phyloP scores from a whole-genome alignment of 2,113 vertebrate species.

The Monarcha castaneiventris region DNA sequence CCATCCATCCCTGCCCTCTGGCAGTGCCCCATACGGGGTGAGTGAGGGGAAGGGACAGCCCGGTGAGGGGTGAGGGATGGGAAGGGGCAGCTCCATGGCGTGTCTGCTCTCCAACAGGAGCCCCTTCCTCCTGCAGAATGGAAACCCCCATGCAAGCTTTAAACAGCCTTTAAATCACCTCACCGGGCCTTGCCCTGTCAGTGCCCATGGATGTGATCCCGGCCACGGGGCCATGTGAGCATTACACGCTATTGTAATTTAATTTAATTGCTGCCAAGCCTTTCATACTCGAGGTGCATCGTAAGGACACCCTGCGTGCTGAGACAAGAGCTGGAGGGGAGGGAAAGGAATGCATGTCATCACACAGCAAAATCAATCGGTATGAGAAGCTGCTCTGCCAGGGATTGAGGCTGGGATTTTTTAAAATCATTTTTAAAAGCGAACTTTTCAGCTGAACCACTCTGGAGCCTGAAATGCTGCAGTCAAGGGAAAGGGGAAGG shows the following conservation, averaged over 20 bases:
- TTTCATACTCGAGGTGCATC: not conserved
- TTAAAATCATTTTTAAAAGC: not conserved
- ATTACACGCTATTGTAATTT: not conserved
- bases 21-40: not conserved
- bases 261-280: not conserved
- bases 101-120: too few relatives aligned
- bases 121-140: too few relatives aligned
- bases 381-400: not conserved
- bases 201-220: accelerated
- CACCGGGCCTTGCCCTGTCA: accelerated
- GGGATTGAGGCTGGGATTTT: not conserved
- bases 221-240: not conserved
- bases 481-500: too few relatives aligned
- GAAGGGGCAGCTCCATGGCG: not conserved
- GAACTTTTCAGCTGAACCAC: accelerated
- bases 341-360: not conserved
- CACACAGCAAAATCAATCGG: not conserved
- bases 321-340: not conserved
- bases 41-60: not conserved
- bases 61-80: not conserved
- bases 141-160: too few relatives aligned
- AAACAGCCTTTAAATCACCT: not conserved
- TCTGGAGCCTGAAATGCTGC: not conserved
- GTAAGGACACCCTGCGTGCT: accelerated
- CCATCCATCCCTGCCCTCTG: not conserved